Evolutionary conservation across 2,113 vertebrate genomes (phyloP).

Genomic region (Marmota monax): DNA sequence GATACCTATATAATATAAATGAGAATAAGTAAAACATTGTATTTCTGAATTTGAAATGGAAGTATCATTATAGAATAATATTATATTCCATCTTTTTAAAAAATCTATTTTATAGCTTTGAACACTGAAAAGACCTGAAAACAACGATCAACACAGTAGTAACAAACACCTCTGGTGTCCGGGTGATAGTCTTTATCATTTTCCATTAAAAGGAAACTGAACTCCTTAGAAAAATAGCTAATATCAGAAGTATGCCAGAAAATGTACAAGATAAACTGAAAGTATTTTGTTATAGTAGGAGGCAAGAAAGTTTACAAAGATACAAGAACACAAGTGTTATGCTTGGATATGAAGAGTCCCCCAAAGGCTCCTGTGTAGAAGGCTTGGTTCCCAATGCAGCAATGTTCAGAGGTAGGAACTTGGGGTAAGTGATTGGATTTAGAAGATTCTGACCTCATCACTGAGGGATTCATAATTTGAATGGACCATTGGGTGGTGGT

Average conservation of each 20-base stretch:
- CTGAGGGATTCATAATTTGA: neutral
- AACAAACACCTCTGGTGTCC: neutral
- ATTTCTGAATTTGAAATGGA: constrained; percentile 43
- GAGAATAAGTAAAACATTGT: constrained; percentile 41
- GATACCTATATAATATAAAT: neutral
- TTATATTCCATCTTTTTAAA: neutral
- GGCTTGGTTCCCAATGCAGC: neutral
- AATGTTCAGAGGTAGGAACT: neutral
- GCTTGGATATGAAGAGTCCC: neutral
- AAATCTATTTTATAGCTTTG: constrained; percentile 22
- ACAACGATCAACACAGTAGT: neutral
- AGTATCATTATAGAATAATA: neutral
- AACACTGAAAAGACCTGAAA: constrained; percentile 28
- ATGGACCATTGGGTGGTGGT: neutral
- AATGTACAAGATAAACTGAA: neutral
- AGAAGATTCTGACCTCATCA: neutral
- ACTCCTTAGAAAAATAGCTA: neutral
- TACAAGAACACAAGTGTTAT: neutral
- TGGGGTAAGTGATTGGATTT: neutral
- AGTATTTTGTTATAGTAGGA: neutral
- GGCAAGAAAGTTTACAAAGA: neutral
- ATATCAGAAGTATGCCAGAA: neutral
- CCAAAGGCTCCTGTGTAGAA: neutral
- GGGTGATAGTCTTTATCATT: constrained; percentile 25
- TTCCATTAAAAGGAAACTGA: neutral